Percentiles rank a stretch among this genome's conserved stretches.
Evolutionary conservation across 2,113 vertebrate genomes (phyloP).

Genomic region (Climacteris rufus): DNA sequence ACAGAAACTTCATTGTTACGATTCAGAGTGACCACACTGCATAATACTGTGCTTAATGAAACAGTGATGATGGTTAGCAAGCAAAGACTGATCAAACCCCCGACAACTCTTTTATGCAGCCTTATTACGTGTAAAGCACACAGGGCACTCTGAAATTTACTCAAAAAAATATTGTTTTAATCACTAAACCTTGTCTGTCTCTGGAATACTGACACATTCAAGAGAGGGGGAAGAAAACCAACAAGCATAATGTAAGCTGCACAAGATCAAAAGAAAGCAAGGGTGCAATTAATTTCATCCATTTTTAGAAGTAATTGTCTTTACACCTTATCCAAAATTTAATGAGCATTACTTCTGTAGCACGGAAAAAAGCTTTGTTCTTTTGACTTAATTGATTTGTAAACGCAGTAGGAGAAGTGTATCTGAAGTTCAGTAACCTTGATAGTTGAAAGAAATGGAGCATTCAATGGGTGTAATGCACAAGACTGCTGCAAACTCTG

Average conservation of each 20-base stretch:
- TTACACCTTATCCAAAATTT: conserved; percentile 64
- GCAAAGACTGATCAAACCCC: not conserved
- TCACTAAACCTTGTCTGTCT: not conserved
- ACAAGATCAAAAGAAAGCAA: conserved; percentile 60
- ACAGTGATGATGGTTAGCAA: not conserved
- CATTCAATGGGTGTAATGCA: not conserved
- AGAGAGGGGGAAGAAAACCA: conserved; percentile 8
- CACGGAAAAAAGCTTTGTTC: conserved; percentile 56
- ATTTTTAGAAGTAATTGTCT: conserved; percentile 61
- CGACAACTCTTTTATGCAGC: not conserved
- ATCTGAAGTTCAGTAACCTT: conserved; percentile 60
- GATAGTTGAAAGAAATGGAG: conserved; percentile 53
- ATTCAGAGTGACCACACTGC: not conserved
- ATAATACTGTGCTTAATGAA: not conserved
- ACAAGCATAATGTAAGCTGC: conserved; percentile 12
- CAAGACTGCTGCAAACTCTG: not conserved
- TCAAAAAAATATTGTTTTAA: conserved; percentile 19
- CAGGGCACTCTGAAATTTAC: not conserved
- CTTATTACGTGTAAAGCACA: not conserved
- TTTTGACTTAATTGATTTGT: conserved; percentile 65
- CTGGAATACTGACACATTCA: not conserved
- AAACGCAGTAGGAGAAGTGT: conserved; percentile 45
- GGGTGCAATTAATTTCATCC: conserved; percentile 56
- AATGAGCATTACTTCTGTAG: conserved; percentile 58
- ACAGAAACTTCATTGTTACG: not conserved